Evolutionary conservation across 2,888 invertebrate species (phyloP).

Genomic region (Macaria liturata): DNA sequence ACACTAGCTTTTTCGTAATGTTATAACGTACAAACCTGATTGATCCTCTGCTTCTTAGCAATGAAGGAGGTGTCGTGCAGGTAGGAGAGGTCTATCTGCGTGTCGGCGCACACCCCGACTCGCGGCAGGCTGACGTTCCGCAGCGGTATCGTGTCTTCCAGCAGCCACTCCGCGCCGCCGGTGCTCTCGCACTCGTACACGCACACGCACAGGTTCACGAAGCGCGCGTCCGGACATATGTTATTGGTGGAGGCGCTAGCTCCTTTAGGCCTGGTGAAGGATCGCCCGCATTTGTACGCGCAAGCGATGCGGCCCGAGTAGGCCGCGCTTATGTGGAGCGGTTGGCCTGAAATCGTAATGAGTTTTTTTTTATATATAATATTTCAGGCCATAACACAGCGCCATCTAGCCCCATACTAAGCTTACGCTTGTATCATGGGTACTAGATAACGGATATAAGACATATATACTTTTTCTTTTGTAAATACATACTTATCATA

Average conservation of each 20-base stretch:
- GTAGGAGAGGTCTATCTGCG: constrained; percentile 92
- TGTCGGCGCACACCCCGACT: constrained; percentile 90
- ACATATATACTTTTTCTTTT: no score
- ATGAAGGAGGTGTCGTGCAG: constrained; percentile 90
- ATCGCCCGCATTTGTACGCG: constrained; percentile 97
- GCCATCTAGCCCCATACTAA: no score
- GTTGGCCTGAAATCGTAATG: constrained; percentile 84
- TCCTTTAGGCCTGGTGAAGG: constrained; percentile 93
- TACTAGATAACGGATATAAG: no score
- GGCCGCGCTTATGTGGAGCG: constrained; percentile 97
- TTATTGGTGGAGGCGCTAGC: constrained; percentile 85
- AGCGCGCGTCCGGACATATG: constrained; percentile 84
- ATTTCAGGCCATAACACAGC: no score
- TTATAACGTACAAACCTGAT: no score
- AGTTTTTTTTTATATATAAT: constrained; percentile 5
- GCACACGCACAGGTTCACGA: constrained; percentile 95
- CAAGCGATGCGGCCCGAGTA: constrained; percentile 99
- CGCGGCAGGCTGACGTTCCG: constrained; percentile 95
- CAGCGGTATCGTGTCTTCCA: constrained; percentile 97
- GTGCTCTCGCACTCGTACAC: constrained; percentile 99
- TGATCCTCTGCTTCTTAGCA: constrained; percentile 90
- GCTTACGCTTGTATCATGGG: no score
- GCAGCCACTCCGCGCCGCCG: constrained; percentile 95
- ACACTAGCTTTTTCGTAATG: no score
- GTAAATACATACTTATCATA: no score